A percentile compares a stretch with the other conserved stretches of the same genome.
These are phyloP conservation scores for Philypnodon macrostomus DNA, from an alignment of 2,797 vertebrate genomes.

Conservation along the genomic window DNA sequence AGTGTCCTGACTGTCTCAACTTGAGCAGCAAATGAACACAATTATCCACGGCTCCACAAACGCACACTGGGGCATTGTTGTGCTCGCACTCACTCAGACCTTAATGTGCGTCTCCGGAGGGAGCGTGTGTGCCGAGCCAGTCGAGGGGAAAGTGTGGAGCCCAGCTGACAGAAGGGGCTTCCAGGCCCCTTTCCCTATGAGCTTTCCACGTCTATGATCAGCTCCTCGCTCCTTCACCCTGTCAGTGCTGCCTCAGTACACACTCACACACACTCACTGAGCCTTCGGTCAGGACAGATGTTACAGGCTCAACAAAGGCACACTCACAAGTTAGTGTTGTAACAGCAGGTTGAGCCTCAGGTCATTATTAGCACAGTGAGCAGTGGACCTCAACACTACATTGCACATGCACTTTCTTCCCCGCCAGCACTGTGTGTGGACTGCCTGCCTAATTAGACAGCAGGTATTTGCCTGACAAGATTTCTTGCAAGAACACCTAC, in stretches of 20 bases:
- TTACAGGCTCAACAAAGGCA: conserved; percentile 72
- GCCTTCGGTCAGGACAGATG: conserved; percentile 76
- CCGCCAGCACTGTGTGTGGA: conserved; percentile 55
- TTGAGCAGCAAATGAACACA: conserved; percentile 84
- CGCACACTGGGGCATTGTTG: conserved; percentile 81
- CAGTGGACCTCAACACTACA: conserved; percentile 30
- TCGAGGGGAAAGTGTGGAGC: conserved; percentile 68
- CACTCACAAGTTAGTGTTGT: conserved; percentile 73
- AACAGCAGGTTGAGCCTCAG: conserved; percentile 77
- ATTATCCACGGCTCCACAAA: conserved; percentile 78
- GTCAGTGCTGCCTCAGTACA: conserved; percentile 49
- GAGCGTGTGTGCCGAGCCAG: conserved; percentile 55
- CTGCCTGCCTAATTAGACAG: conserved; percentile 72
- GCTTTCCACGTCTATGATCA: conserved; percentile 72
- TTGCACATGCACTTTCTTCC: conserved; percentile 51
- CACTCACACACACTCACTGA: conserved; percentile 28
- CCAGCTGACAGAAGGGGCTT: conserved; percentile 78
- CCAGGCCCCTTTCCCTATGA: conserved; percentile 68
- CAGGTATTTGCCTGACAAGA: conserved; percentile 80
- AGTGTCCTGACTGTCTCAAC: conserved; percentile 72
- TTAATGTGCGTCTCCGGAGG: conserved; percentile 73
- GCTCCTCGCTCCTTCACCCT: conserved; percentile 72
- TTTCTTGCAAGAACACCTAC: conserved; percentile 81
- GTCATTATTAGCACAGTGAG: conserved; percentile 71
- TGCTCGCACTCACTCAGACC: conserved; percentile 75